Evolutionary conservation across 2,797 vertebrate species (phyloP).

Genomic region (Spizella passerina): DNA sequence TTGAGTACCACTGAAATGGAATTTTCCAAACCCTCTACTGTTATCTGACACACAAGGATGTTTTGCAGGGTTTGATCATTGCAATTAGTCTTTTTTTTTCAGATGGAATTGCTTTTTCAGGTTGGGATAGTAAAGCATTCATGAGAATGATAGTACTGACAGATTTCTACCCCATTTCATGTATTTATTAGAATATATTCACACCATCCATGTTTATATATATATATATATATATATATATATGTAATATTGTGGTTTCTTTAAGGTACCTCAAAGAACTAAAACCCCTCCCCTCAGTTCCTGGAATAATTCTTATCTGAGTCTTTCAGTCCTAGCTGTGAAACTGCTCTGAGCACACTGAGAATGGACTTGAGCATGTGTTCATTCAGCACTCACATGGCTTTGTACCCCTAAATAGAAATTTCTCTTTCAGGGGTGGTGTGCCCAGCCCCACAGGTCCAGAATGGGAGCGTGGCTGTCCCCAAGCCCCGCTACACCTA

Average conservation of each 20-base stretch:
- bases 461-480: background rate
- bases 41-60: background rate
- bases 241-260: too few relatives aligned
- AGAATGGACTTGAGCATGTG: background rate
- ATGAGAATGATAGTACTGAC: accelerated
- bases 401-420: accelerated
- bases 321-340: background rate
- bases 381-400: accelerated
- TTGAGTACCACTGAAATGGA: background rate
- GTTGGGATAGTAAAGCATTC: background rate
- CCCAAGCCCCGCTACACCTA: background rate
- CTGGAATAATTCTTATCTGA: background rate
- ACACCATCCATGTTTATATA: background rate
- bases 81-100: background rate
- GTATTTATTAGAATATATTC: background rate
- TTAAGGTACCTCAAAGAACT: background rate
- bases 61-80: background rate
- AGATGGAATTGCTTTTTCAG: background rate
- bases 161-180: background rate
- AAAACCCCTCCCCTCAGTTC: background rate
- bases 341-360: background rate
- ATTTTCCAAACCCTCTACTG: background rate
- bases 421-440: background rate
- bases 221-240: background rate
- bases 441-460: slow-evolving; percentile 8